Percentiles rank a stretch among this genome's conserved stretches.
Conservation (phyloP, 1,140 invertebrate species). For the Nebria ingens region DNA sequence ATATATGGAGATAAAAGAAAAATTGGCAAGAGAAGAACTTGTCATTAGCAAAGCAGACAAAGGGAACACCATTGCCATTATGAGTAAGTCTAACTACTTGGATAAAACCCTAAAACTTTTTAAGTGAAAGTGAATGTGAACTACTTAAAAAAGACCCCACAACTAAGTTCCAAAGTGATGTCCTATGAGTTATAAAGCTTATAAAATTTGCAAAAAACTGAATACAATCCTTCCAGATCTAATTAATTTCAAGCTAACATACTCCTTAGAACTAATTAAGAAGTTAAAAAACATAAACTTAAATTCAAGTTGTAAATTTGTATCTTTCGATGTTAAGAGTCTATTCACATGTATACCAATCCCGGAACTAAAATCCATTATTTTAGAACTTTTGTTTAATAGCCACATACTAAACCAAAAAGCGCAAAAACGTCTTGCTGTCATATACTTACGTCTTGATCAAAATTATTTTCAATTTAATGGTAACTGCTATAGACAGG, state of each 20-base stretch:
- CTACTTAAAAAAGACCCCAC: neutral
- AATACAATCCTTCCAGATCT: neutral
- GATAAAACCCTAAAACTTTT: neutral
- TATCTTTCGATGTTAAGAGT: neutral
- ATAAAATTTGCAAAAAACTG: neutral
- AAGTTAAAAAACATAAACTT: neutral
- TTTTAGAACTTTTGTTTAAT: neutral
- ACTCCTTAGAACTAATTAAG: neutral
- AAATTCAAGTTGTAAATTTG: neutral
- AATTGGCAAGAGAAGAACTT: neutral
- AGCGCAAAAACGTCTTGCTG: neutral
- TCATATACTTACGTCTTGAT: neutral
- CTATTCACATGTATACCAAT: neutral
- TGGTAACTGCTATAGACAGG: neutral
- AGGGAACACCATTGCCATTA: neutral
- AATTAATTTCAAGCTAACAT: neutral
- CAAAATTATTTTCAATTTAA: neutral
- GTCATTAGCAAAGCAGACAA: neutral
- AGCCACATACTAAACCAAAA: neutral
- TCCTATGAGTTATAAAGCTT: neutral
- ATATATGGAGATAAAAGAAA: too few relatives aligned
- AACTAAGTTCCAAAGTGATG: neutral
- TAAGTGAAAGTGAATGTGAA: neutral
- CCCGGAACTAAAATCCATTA: neutral
- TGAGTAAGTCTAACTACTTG: neutral